Conservation (phyloP, 2,888 invertebrate species). For the Nycteola revayana region DNA sequence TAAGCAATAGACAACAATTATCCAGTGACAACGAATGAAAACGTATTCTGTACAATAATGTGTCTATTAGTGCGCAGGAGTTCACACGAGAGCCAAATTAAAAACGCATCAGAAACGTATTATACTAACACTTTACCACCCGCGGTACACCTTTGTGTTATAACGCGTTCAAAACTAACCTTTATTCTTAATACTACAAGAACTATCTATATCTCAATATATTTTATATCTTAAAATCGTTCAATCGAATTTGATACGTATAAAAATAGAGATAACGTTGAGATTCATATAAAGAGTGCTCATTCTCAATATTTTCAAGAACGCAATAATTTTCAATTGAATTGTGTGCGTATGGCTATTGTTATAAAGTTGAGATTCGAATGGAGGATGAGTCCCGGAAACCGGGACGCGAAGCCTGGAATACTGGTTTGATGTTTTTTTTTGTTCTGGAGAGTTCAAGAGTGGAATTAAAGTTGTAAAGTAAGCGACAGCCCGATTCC, state of each 20-base stretch:
- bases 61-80: constrained; percentile 71
- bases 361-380: constrained; percentile 12
- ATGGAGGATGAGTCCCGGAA: constrained; percentile 35
- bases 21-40: constrained; percentile 36
- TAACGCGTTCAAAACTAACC: no score
- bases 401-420: constrained; percentile 34
- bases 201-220: no score
- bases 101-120: constrained; percentile 77
- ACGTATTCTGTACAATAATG: constrained; percentile 50
- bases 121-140: constrained; percentile 68
- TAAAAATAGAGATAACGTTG: neutral
- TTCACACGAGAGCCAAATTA: constrained; percentile 75
- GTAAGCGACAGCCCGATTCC: constrained; percentile 17
- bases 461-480: constrained; percentile 42
- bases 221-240: no score
- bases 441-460: constrained; percentile 38
- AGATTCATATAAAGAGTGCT: no score
- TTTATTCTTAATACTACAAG: neutral
- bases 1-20: constrained; percentile 23
- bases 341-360: constrained; percentile 10
- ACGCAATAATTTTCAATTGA: no score
- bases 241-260: constrained; percentile 16
- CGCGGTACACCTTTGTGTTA: constrained; percentile 32
- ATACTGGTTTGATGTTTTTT: constrained; percentile 36
- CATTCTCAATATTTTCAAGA: no score